phyloP scores from a whole-genome alignment of 1,140 invertebrate genomes.

The Drosophila pectinifera region DNA sequence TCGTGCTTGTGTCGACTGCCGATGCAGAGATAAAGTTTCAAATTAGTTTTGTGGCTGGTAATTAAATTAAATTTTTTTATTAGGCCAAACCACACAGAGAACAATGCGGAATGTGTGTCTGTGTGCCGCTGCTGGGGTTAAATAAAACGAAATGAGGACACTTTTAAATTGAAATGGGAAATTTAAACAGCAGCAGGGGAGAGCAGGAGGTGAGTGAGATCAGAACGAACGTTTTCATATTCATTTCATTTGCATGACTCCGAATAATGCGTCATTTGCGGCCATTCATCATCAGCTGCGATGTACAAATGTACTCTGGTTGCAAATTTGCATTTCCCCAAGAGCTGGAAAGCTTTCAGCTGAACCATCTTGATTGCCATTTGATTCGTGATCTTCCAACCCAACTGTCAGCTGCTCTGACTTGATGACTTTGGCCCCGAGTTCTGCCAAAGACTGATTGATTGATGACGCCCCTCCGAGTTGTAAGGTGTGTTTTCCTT shows the following conservation, averaged over 20 bases:
- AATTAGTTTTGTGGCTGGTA: conserved; percentile 81
- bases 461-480: conserved; percentile 53
- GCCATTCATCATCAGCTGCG: conserved; percentile 32
- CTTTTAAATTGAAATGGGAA: conserved; percentile 40
- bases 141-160: conserved; percentile 39
- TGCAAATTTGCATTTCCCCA: conserved; percentile 53
- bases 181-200: neutral
- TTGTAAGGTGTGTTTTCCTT: conserved; percentile 30
- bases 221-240: neutral
- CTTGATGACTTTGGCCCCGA: conserved; percentile 68
- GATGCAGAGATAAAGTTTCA: conserved; percentile 79
- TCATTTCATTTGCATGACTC: conserved; percentile 23
- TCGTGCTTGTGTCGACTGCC: conserved; percentile 54
- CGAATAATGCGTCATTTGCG: conserved; percentile 31
- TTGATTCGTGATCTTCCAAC: conserved; percentile 73
- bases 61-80: conserved; percentile 83
- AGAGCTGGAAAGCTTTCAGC: conserved; percentile 62
- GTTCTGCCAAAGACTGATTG: conserved; percentile 56
- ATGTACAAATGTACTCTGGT: conserved; percentile 10
- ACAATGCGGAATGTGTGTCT: conserved; percentile 26
- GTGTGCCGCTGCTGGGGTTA: conserved; percentile 10
- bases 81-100: conserved; percentile 51
- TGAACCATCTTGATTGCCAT: conserved; percentile 67
- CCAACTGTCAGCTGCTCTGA: conserved; percentile 66
- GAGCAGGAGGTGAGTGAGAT: neutral